A percentile compares a stretch with the other conserved stretches of the same genome.
phyloP scores from a whole-genome alignment of 2,888 invertebrate genomes.

The Callyntrura sp. region DNA sequence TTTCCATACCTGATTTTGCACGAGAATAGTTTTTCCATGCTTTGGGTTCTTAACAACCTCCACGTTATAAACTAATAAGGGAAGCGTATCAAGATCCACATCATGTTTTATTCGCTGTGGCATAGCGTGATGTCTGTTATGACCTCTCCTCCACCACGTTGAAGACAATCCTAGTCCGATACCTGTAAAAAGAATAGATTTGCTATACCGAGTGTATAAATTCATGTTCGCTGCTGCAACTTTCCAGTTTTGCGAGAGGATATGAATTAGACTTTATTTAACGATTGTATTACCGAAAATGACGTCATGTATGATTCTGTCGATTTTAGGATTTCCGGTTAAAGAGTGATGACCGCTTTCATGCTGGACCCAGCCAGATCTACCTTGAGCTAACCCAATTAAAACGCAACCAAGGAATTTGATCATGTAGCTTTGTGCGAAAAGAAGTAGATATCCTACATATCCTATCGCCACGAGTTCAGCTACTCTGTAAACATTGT shows the following conservation, averaged over 20 bases:
- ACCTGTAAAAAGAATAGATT: slow-evolving; percentile 61
- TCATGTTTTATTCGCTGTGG: slow-evolving; percentile 81
- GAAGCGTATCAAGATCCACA: slow-evolving; percentile 81
- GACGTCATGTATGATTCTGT: slow-evolving; percentile 75
- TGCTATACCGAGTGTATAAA: too few relatives aligned
- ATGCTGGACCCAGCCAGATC: slow-evolving; percentile 81
- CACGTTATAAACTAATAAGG: slow-evolving; percentile 77
- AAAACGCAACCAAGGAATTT: slow-evolving; percentile 79
- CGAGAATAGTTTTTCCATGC: slow-evolving; percentile 75
- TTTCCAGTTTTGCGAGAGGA: too few relatives aligned
- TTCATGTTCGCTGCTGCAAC: too few relatives aligned
- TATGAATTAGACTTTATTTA: too few relatives aligned
- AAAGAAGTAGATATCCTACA: slow-evolving; percentile 77
- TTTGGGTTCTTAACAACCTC: slow-evolving; percentile 77
- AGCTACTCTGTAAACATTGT: slow-evolving; percentile 75
- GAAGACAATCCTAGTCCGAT: slow-evolving; percentile 76
- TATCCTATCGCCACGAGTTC: slow-evolving; percentile 76
- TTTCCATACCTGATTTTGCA: slow-evolving; percentile 77
- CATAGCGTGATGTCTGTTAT: slow-evolving; percentile 83
- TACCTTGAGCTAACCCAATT: slow-evolving; percentile 78
- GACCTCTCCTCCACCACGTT: slow-evolving; percentile 80
- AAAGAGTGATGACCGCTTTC: slow-evolving; percentile 80
- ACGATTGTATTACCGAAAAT: slow-evolving; percentile 77
- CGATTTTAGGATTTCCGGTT: slow-evolving; percentile 78
- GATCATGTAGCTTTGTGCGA: slow-evolving; percentile 74